Evolutionary conservation across 2,113 vertebrate species (phyloP).

Genomic region (Narcine bancroftii): DNA sequence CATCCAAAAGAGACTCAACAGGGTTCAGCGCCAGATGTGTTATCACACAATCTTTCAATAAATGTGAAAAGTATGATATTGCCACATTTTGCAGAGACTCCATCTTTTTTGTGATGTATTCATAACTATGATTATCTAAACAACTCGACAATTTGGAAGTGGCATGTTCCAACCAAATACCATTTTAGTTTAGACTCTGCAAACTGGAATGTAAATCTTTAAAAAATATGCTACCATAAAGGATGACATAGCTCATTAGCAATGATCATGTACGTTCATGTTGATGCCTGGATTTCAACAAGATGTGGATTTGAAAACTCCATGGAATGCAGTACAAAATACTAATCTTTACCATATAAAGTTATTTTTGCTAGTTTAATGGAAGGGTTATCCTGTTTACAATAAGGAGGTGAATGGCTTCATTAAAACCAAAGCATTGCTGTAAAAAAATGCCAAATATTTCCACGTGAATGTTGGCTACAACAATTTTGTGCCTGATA

Average conservation of each 20-base stretch:
- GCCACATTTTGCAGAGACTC: constrained; percentile 8
- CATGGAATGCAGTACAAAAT: background rate
- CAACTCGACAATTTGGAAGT: background rate
- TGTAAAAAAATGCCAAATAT: too few species aligned
- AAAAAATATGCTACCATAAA: background rate
- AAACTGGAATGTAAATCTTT: background rate
- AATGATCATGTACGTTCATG: too few species aligned
- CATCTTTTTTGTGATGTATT: constrained; percentile 14
- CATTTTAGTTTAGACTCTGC: background rate
- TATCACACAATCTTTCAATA: constrained; percentile 32
- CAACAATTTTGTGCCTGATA: background rate
- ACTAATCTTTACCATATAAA: background rate
- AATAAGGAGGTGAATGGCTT: background rate
- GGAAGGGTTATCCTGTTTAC: background rate
- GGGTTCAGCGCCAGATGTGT: background rate
- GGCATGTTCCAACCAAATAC: background rate
- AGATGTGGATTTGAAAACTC: background rate
- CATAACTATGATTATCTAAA: constrained; percentile 1
- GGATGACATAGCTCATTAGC: background rate
- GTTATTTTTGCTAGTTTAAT: background rate
- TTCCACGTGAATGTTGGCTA: background rate
- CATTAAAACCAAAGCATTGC: background rate
- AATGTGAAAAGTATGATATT: background rate
- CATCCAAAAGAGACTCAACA: background rate
- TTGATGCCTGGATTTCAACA: background rate